These are phyloP conservation scores for Aphelinus certus DNA, from an alignment of 1,140 invertebrate species.

Conservation along the genomic window DNA sequence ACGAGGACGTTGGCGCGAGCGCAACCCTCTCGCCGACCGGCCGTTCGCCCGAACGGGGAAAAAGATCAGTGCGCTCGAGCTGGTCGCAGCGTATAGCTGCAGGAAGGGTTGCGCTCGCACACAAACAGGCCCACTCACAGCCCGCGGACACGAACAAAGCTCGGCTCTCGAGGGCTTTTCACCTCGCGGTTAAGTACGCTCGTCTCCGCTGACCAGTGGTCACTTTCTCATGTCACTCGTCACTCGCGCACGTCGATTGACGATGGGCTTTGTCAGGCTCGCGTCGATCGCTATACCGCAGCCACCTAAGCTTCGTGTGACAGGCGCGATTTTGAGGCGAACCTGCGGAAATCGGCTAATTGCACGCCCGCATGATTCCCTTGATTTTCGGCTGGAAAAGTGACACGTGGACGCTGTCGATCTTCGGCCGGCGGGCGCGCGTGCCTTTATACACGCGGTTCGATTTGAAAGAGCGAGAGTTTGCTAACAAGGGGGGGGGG, in stretches of 20 bases:
- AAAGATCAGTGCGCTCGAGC: too few relatives aligned
- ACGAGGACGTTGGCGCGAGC: background rate
- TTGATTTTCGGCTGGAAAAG: constrained; percentile 5
- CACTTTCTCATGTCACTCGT: constrained; percentile 7
- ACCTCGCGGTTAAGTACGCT: background rate
- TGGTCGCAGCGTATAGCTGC: too few relatives aligned
- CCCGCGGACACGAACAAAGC: too few relatives aligned
- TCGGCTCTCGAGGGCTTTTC: background rate
- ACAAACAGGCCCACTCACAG: constrained; percentile 5
- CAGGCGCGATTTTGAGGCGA: background rate
- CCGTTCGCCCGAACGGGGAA: too few relatives aligned
- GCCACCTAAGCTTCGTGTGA: constrained; percentile 31
- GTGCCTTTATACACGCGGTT: background rate
- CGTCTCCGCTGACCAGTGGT: constrained; percentile 18
- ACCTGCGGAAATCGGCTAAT: background rate
- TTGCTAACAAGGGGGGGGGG: background rate
- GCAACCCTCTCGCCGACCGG: background rate
- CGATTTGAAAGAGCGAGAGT: background rate
- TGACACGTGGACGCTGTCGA: constrained; percentile 15
- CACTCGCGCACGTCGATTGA: background rate
- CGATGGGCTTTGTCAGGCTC: background rate
- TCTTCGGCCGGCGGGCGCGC: background rate
- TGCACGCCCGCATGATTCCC: background rate
- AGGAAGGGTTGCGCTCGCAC: background rate
- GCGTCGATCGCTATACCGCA: background rate